phyloP scores from a whole-genome alignment of 2,113 vertebrate genomes.

The Varanus salvator region DNA sequence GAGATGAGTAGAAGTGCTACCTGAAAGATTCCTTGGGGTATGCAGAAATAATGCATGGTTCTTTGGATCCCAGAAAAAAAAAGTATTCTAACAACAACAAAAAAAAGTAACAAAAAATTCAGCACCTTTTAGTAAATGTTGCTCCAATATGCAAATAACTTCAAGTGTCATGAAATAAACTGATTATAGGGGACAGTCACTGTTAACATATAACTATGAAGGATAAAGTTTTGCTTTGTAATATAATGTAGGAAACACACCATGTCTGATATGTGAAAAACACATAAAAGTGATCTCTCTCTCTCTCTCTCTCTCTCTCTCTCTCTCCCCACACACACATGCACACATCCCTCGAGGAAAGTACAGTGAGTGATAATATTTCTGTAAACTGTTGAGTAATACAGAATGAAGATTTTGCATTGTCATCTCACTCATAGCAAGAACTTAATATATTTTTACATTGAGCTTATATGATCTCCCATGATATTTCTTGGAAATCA shows the following conservation, averaged over 20 bases:
- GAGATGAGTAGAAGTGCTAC: neutral
- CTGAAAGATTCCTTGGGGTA: neutral
- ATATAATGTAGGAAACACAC: neutral
- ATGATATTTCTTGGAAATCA: neutral
- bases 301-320: too few relatives aligned
- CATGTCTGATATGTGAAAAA: neutral
- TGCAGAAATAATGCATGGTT: neutral
- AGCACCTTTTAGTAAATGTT: neutral
- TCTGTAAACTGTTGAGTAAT: neutral
- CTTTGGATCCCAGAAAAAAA: neutral
- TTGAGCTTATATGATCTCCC: neutral
- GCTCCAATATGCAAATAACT: neutral
- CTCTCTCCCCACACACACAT: too few relatives aligned
- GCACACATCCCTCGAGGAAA: too few relatives aligned
- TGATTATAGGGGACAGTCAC: neutral
- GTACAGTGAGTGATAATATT: neutral
- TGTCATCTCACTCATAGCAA: neutral
- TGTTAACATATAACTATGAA: neutral
- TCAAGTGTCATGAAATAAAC: neutral
- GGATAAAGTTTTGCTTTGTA: neutral
- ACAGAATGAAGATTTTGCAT: neutral
- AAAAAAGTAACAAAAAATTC: neutral
- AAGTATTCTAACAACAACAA: neutral
- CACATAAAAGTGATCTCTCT: neutral
- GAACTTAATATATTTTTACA: neutral